phyloP scores from a whole-genome alignment of 92 coral and sea anemone genomes.

The Isaurus tuberculatus region DNA sequence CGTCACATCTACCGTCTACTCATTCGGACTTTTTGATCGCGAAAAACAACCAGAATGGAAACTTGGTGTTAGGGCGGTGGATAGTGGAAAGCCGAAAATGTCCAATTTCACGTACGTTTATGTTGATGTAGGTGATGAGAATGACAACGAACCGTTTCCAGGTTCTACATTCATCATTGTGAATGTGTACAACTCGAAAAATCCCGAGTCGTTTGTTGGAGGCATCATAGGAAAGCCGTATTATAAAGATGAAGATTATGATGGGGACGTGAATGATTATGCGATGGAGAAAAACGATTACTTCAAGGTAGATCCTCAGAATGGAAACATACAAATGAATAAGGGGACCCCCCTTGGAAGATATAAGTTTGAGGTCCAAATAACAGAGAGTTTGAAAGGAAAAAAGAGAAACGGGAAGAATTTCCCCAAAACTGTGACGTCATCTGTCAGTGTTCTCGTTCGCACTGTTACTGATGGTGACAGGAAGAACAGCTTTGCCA shows the following conservation, averaged over 20 bases:
- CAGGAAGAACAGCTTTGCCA: constrained; percentile 71
- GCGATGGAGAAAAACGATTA: constrained; percentile 44
- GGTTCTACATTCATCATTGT: constrained; percentile 75
- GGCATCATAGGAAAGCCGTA: constrained; percentile 91
- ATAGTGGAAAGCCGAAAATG: constrained; percentile 77
- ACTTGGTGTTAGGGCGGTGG: constrained; percentile 68
- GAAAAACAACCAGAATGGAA: constrained; percentile 68
- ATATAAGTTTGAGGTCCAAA: constrained; percentile 59
- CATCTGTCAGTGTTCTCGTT: constrained; percentile 60
- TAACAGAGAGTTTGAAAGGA: constrained; percentile 45
- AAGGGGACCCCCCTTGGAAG: constrained; percentile 58
- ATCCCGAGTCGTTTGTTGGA: constrained; percentile 72
- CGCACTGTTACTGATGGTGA: constrained; percentile 63
- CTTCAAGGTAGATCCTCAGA: constrained; percentile 46
- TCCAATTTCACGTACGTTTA: constrained; percentile 70
- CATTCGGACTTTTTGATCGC: constrained; percentile 74
- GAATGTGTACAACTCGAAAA: constrained; percentile 68
- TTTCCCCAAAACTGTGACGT: constrained; percentile 62
- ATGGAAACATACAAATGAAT: constrained; percentile 64
- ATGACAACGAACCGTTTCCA: constrained; percentile 81
- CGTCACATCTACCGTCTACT: constrained; percentile 59
- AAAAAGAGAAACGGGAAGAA: constrained; percentile 22
- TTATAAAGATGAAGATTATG: constrained; percentile 80
- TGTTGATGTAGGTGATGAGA: constrained; percentile 74
- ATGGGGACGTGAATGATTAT: constrained; percentile 80